A percentile compares a stretch with the other conserved stretches of the same genome.
phyloP scores from a whole-genome alignment of 2,113 vertebrate species.

The Sinocyclocheilus anophthalmus region DNA sequence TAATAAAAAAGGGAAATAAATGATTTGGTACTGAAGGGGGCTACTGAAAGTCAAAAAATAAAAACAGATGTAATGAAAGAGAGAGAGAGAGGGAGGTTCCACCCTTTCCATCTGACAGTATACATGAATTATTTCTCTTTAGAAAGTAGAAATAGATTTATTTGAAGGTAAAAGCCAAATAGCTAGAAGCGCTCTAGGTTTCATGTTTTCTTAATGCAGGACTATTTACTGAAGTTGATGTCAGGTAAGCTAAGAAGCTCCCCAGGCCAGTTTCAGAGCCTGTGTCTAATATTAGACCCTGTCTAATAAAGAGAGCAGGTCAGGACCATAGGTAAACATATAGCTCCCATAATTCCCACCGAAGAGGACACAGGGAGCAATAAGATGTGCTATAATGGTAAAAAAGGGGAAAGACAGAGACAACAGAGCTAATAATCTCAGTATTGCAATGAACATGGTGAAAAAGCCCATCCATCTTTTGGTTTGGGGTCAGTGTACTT shows the following conservation, averaged over 20 bases:
- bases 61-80: slow-evolving; percentile 22
- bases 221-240: slow-evolving; percentile 36
- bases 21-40: neutral
- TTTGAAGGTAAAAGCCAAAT: slow-evolving; percentile 40
- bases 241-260: slow-evolving; percentile 37
- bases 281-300: slow-evolving; percentile 30
- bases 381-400: slow-evolving; percentile 21
- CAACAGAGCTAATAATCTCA: slow-evolving; percentile 43
- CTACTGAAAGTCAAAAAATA: neutral
- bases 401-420: slow-evolving; percentile 26
- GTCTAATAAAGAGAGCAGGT: slow-evolving; percentile 30
- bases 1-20: neutral
- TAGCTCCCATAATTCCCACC: slow-evolving; percentile 18
- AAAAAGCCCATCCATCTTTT: slow-evolving; percentile 36
- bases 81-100: neutral
- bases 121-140: slow-evolving; percentile 42
- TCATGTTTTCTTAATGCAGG: slow-evolving; percentile 40
- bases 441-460: slow-evolving; percentile 26
- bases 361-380: slow-evolving; percentile 29
- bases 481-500: slow-evolving; percentile 34
- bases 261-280: neutral
- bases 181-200: slow-evolving; percentile 13
- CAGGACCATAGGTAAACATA: slow-evolving; percentile 41
- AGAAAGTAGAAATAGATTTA: slow-evolving; percentile 18
- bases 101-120: slow-evolving; percentile 23